Conservation (phyloP, 2,888 invertebrate species). For the Cephus spinipes region DNA sequence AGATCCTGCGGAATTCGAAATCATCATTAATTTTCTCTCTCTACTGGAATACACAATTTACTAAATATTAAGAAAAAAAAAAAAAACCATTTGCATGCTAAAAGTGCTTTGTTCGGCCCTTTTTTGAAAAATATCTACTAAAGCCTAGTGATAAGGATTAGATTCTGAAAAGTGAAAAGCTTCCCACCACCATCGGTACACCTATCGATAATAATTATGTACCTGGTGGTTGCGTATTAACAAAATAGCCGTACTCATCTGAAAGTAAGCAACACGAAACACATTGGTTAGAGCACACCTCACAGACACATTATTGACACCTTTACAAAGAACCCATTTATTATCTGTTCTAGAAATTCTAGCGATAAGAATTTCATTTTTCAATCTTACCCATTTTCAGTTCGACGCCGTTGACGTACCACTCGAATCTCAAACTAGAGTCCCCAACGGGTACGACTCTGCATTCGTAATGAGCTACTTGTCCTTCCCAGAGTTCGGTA, state of each 20-base stretch:
- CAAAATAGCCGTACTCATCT: slow-evolving; percentile 33
- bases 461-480: slow-evolving; percentile 91
- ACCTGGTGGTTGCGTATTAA: slow-evolving; percentile 37
- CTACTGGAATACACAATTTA: slow-evolving; percentile 1
- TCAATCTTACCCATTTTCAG: slow-evolving; percentile 82
- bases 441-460: slow-evolving; percentile 95
- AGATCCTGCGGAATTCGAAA: slow-evolving; percentile 70
- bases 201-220: slow-evolving; percentile 17
- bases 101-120: no score
- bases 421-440: slow-evolving; percentile 90
- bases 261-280: slow-evolving; percentile 25
- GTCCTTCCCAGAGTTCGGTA: slow-evolving; percentile 91
- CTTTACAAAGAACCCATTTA: slow-evolving; percentile 12
- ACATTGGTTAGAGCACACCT: slow-evolving; percentile 16
- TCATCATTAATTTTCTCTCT: not conserved
- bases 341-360: slow-evolving; percentile 4
- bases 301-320: slow-evolving; percentile 16
- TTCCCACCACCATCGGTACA: slow-evolving; percentile 18
- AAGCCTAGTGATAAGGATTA: slow-evolving; percentile 5
- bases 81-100: not conserved
- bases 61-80: not conserved
- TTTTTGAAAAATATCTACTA: not conserved
- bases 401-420: slow-evolving; percentile 95
- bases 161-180: not conserved
- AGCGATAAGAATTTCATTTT: not conserved